Evolutionary conservation across 30 jellyfish, hydroid and myxozoan species (phyloP).

Genomic region (Clytia hemisphaerica): DNA sequence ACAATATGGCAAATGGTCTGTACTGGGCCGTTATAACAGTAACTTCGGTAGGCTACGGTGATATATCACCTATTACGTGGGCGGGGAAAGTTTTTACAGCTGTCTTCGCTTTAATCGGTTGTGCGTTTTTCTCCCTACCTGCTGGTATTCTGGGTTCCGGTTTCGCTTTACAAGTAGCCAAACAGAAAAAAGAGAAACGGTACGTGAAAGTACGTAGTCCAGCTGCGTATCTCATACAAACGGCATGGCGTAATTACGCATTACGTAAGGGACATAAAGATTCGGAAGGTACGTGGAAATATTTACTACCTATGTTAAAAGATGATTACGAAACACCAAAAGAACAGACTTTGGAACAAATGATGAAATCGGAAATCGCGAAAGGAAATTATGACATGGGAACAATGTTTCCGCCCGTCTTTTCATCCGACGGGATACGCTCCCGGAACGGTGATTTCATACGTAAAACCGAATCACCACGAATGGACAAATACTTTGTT

Average conservation of each 20-base stretch:
- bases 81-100: constrained; percentile 75
- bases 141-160: constrained; percentile 61
- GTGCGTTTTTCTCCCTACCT: constrained; percentile 93
- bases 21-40: constrained; percentile 86
- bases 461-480: no score
- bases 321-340: no score
- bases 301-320: neutral
- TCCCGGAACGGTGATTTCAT: no score
- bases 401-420: no score
- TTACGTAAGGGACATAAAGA: neutral
- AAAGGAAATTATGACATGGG: no score
- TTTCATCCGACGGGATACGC: no score
- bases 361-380: no score
- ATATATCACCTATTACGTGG: constrained; percentile 84
- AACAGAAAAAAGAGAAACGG: constrained; percentile 21
- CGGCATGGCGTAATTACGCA: constrained; percentile 25
- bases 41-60: constrained; percentile 90
- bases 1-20: constrained; percentile 72
- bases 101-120: constrained; percentile 71
- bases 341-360: no score
- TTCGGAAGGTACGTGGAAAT: constrained; percentile 26
- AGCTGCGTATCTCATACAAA: constrained; percentile 29
- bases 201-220: constrained; percentile 24
- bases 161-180: constrained; percentile 32
- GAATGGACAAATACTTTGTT: no score